Conservation (phyloP, 2,888 invertebrate genomes). For the Dolomedes plantarius region DNA sequence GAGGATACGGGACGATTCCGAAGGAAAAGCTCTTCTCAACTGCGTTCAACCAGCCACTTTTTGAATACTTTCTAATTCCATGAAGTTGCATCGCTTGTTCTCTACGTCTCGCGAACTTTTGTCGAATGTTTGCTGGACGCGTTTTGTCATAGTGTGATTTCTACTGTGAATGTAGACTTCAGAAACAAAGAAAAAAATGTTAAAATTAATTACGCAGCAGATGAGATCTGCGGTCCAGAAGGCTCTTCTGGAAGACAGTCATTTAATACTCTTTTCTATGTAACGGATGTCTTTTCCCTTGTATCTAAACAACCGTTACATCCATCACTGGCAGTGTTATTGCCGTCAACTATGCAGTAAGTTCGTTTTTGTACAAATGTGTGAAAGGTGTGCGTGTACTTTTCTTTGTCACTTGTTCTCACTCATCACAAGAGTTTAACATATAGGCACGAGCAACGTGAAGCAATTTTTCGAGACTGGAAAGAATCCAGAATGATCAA, state of each 20-base stretch:
- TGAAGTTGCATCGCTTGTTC: no score
- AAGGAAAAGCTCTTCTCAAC: no score
- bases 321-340: conserved; percentile 61
- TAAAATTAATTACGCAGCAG: neutral
- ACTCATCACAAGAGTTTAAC: conserved; percentile 18
- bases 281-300: conserved; percentile 21
- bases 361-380: conserved; percentile 55
- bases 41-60: no score
- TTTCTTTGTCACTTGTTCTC: conserved; percentile 45
- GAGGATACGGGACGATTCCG: neutral
- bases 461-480: conserved; percentile 10
- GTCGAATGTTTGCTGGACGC: neutral
- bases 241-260: neutral
- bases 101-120: neutral
- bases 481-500: no score
- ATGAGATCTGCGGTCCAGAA: neutral
- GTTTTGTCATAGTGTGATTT: conserved; percentile 1
- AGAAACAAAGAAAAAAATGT: neutral
- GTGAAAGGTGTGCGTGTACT: conserved; percentile 30
- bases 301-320: conserved; percentile 15
- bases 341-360: conserved; percentile 70
- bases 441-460: conserved; percentile 26
- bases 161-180: neutral
- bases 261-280: conserved; percentile 32
- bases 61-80: neutral